Percentiles rank a stretch among this genome's conserved stretches.
Conservation (phyloP, 1,140 invertebrate species). For the Drosophila seguyi region DNA sequence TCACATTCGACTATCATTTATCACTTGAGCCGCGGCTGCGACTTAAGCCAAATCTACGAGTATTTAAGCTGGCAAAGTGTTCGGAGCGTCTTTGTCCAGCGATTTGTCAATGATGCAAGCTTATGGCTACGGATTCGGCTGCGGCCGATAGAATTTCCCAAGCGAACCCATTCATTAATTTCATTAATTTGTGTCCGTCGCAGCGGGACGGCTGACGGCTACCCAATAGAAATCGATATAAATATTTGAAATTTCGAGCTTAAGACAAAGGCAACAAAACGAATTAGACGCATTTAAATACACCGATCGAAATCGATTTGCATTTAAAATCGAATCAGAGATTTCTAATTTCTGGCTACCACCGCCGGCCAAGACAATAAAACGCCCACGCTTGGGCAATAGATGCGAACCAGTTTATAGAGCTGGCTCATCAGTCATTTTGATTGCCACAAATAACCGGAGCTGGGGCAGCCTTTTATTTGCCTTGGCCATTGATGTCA, state of each 20-base stretch:
- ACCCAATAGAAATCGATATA: conserved; percentile 72
- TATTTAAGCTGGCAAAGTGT: conserved; percentile 53
- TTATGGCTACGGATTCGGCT: no score
- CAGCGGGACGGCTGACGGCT: conserved; percentile 54
- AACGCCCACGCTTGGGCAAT: conserved; percentile 52
- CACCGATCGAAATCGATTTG: conserved; percentile 69
- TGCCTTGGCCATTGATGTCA: conserved; percentile 53
- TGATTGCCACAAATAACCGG: conserved; percentile 68
- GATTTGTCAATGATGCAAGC: conserved; percentile 76
- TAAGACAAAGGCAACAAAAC: conserved; percentile 52
- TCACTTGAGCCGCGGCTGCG: conserved; percentile 47
- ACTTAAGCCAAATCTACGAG: conserved; percentile 53
- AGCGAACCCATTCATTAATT: conserved; percentile 69
- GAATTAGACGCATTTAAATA: conserved; percentile 77
- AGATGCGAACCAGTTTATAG: conserved; percentile 65
- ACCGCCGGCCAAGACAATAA: conserved; percentile 40
- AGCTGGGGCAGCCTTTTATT: conserved; percentile 38
- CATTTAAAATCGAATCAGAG: conserved; percentile 73
- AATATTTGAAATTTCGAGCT: conserved; percentile 33
- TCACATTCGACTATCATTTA: conserved; percentile 75
- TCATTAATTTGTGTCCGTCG: conserved; percentile 67
- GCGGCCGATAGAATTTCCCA: conserved; percentile 51
- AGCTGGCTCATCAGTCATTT: conserved; percentile 75
- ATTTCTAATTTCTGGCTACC: conserved; percentile 59
- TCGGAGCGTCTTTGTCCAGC: conserved; percentile 53